Percentiles rank a stretch among this genome's conserved stretches.
Evolutionary conservation across 2,888 invertebrate genomes (phyloP).

Genomic region (Isotomurus palustris): DNA sequence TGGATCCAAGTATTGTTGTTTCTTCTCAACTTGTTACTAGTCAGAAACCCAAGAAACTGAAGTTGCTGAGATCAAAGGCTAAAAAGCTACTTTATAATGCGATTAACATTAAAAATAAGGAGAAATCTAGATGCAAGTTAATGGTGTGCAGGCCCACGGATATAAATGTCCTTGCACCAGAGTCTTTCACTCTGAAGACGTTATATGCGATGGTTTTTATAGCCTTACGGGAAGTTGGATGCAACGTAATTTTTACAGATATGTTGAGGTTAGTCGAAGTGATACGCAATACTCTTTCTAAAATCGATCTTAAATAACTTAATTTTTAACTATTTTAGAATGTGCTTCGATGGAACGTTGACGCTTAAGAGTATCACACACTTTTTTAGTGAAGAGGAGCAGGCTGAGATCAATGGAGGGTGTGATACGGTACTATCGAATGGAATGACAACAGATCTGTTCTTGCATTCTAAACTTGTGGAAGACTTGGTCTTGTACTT

Average conservation of each 20-base stretch:
- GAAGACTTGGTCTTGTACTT: conserved; percentile 12
- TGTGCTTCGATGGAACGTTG: conserved; percentile 29
- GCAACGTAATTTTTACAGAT: conserved; percentile 33
- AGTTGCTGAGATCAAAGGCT: no score
- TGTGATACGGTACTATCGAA: neutral
- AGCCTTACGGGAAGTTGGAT: conserved; percentile 38
- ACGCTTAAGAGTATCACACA: conserved; percentile 10
- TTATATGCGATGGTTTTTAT: conserved; percentile 34
- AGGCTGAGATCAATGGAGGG: neutral
- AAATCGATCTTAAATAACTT: neutral
- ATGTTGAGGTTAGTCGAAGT: conserved; percentile 31
- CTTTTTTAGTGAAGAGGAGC: neutral
- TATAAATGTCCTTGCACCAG: no score
- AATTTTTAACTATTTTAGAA: conserved; percentile 17
- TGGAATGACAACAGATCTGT: neutral
- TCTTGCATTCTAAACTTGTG: neutral
- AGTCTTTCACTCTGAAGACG: conserved; percentile 12
- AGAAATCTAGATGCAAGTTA: no score
- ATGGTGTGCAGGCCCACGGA: no score
- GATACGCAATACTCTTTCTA: neutral
- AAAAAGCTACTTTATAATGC: no score
- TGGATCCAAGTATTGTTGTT: no score
- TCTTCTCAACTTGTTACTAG: no score
- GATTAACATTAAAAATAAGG: no score
- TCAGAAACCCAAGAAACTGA: no score